Evolutionary conservation across 30 jellyfish, hydroid and myxozoan genomes (phyloP), one percentile per base, ranked within the genome.

Genomic region (Catostylus mosaicus): DNA sequence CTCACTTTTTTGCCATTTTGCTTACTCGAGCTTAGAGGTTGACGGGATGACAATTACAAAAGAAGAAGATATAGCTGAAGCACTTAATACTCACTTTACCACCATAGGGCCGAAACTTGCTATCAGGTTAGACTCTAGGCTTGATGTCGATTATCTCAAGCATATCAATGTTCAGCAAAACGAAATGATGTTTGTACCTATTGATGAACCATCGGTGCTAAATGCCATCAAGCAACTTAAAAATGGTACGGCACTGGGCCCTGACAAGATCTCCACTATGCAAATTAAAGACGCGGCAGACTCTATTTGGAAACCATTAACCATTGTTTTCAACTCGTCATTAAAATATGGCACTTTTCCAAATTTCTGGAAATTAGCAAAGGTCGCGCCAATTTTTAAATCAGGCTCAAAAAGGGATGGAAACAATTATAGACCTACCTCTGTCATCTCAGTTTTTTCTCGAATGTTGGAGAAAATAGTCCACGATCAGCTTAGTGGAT

Each of bases 321-420:
- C 14, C 62, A 66, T 66, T 66, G 60, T 66, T 31, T 66, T 66
- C 60, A 66, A 66, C 66, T n/a, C n/a, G n/a, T n/a, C n/a, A n/a
- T n/a, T n/a, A n/a, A n/a, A n/a, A n/a, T n/a, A n/a, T n/a, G n/a
- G 79, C 29, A 31, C 35, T 32, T 60, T 76, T 30, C 80, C 88
- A 31, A 63, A 76, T 23, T 27, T 76, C 46, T 76, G 88, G 80
- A 76, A 76, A 76, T 50, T 30, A 10, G 80, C 79, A 38, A 76
- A 38, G 33, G n/a, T n/a, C n/a, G n/a, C n/a, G n/a, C n/a, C n/a
- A n/a, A n/a, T n/a, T n/a, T n/a, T n/a, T n/a, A n/a, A n/a, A n/a
- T n/a, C n/a, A n/a, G n/a, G n/a, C n/a, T n/a, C n/a, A n/a, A n/a
- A n/a, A n/a, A n/a, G n/a, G n/a, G n/a, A n/a, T n/a, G n/a, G n/a